These are phyloP conservation scores for Colistium nudipinnis DNA, from an alignment of 2,113 vertebrate species.

Conservation along the genomic window DNA sequence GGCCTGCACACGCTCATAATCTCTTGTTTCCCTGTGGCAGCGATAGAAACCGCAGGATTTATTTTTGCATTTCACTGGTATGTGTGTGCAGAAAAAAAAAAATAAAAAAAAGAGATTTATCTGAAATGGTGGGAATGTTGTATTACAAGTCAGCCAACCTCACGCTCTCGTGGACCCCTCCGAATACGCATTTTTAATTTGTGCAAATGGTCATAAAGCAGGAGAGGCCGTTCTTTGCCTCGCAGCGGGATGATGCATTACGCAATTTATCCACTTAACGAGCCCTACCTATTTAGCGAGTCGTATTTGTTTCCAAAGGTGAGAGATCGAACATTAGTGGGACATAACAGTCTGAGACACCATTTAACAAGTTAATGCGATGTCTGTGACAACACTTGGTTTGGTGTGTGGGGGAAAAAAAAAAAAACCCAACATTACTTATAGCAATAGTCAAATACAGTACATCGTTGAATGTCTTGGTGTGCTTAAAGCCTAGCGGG, in stretches of 20 bases:
- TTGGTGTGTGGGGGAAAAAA: neutral
- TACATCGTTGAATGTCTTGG: neutral
- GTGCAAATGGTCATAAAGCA: constrained; percentile 31
- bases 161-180: constrained; percentile 1
- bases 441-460: neutral
- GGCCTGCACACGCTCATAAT: constrained; percentile 64
- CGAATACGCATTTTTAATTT: constrained; percentile 28
- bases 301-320: constrained; percentile 52
- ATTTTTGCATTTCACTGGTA: constrained; percentile 18
- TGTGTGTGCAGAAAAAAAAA: too few relatives aligned
- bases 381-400: neutral
- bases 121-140: constrained; percentile 22
- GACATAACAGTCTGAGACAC: constrained; percentile 7
- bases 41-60: constrained; percentile 42
- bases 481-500: neutral
- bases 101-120: constrained; percentile 8
- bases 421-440: constrained; percentile 7
- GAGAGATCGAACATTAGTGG: constrained; percentile 52
- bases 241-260: constrained; percentile 24
- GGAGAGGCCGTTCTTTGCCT: constrained; percentile 41
- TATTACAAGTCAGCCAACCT: constrained; percentile 13
- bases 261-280: constrained; percentile 53
- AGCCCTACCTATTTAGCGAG: constrained; percentile 52
- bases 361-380: constrained; percentile 23
- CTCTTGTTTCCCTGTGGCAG: constrained; percentile 59